Evolutionary conservation across 1,140 invertebrate genomes (phyloP).

Genomic region (Orius laevigatus): DNA sequence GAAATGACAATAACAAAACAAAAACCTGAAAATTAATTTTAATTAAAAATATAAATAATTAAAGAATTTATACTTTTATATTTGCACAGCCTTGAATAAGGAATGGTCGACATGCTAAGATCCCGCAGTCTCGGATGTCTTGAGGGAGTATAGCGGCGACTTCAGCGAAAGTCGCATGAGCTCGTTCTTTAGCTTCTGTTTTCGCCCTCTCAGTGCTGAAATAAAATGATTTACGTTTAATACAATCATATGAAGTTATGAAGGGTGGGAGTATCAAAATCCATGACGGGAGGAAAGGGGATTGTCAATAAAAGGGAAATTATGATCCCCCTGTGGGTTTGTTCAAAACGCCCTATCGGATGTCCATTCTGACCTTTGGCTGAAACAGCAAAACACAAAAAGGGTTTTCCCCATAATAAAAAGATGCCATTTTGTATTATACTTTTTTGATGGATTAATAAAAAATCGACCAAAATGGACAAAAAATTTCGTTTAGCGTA

Average conservation of each 20-base stretch:
- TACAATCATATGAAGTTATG: background rate
- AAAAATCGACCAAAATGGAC: too few species aligned
- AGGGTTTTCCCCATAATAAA: too few species aligned
- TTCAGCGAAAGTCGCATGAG: slow-evolving; percentile 35
- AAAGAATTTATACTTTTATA: slow-evolving; percentile 45
- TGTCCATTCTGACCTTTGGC: too few species aligned
- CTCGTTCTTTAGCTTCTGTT: slow-evolving; percentile 27
- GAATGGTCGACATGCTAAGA: slow-evolving; percentile 58
- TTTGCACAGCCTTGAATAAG: slow-evolving; percentile 68
- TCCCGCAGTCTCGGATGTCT: slow-evolving; percentile 61
- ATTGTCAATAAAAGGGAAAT: background rate
- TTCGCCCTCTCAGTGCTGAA: slow-evolving; percentile 16
- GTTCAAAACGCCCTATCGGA: too few species aligned
- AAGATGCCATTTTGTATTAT: too few species aligned
- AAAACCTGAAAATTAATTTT: slow-evolving; percentile 51
- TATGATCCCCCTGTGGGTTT: too few species aligned
- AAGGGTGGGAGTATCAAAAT: background rate
- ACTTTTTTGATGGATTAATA: too few species aligned
- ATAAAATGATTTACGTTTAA: slow-evolving; percentile 9
- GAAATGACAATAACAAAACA: slow-evolving; percentile 76
- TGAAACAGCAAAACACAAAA: too few species aligned
- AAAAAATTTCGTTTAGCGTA: too few species aligned
- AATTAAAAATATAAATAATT: background rate
- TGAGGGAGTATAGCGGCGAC: slow-evolving; percentile 38
- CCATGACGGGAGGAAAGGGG: background rate